phyloP scores from a whole-genome alignment of 1,140 invertebrate species.

The Brachionus rotundiformis region DNA sequence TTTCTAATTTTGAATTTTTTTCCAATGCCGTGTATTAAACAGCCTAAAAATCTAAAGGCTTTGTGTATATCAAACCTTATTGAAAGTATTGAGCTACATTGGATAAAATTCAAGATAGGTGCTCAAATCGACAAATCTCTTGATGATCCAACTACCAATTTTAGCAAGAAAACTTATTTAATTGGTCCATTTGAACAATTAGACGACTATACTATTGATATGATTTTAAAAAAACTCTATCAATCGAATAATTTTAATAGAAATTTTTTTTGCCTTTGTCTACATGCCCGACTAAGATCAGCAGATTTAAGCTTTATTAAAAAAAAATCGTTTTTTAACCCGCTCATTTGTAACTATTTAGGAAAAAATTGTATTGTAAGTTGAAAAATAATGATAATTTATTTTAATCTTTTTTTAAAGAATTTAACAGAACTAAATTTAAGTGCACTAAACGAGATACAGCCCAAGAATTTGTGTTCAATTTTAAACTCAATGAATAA shows the following conservation, averaged over 20 bases:
- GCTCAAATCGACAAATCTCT: background rate
- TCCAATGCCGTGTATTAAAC: background rate
- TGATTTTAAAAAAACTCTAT: constrained; percentile 14
- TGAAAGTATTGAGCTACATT: constrained; percentile 24
- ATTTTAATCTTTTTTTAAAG: background rate
- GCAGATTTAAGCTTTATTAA: constrained; percentile 18
- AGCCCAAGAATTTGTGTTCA: background rate
- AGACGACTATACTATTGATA: background rate
- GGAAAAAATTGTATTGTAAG: constrained; percentile 45
- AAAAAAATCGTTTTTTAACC: constrained; percentile 14
- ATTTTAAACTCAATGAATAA: constrained; percentile 17
- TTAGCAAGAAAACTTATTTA: background rate
- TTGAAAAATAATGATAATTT: background rate
- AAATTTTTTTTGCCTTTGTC: background rate
- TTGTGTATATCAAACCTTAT: background rate
- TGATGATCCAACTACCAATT: background rate
- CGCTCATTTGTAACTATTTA: constrained; percentile 1
- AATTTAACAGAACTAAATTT: constrained; percentile 40
- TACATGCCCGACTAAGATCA: background rate
- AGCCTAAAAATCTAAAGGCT: background rate
- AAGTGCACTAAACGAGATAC: background rate
- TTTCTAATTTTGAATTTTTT: background rate
- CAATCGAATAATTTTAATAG: constrained; percentile 29
- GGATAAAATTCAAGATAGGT: background rate
- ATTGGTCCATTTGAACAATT: constrained; percentile 23